Conservation (phyloP, 2,113 vertebrate species). For the Microcebus ravelobensis region DNA sequence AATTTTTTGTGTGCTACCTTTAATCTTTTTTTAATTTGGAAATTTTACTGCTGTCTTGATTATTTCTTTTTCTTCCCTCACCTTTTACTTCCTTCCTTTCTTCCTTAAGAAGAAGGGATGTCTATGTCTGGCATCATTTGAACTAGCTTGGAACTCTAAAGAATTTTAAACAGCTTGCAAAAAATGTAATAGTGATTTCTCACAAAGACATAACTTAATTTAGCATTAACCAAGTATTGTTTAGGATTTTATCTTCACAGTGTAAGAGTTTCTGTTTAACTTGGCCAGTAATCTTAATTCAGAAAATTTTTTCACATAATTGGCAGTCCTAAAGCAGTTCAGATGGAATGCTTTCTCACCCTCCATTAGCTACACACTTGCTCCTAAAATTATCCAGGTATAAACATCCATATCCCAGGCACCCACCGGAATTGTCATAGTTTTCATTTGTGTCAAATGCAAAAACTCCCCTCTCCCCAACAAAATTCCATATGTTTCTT, state of each 20-base stretch:
- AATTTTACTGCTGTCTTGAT: slow-evolving; percentile 26
- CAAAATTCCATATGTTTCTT: neutral
- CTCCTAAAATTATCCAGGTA: slow-evolving; percentile 61
- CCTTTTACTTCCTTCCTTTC: neutral
- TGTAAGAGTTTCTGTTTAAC: slow-evolving; percentile 55
- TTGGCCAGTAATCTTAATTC: slow-evolving; percentile 56
- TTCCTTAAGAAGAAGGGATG: neutral
- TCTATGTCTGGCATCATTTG: slow-evolving; percentile 2
- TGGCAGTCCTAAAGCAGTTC: neutral
- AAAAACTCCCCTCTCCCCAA: neutral
- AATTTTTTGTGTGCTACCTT: neutral
- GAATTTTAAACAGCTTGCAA: slow-evolving; percentile 54
- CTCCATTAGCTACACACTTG: neutral
- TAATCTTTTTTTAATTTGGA: neutral
- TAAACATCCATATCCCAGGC: neutral
- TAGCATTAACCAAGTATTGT: slow-evolving; percentile 58
- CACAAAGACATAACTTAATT: slow-evolving; percentile 56
- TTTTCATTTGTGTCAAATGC: slow-evolving; percentile 28
- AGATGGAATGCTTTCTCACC: neutral
- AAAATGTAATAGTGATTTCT: slow-evolving; percentile 49
- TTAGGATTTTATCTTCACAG: slow-evolving; percentile 54
- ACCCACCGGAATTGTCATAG: neutral
- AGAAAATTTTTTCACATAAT: slow-evolving; percentile 25
- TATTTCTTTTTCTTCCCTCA: neutral
- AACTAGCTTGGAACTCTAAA: slow-evolving; percentile 36